Evolutionary conservation across 2,888 invertebrate genomes (phyloP).

Genomic region (Drosophila aldrichi): DNA sequence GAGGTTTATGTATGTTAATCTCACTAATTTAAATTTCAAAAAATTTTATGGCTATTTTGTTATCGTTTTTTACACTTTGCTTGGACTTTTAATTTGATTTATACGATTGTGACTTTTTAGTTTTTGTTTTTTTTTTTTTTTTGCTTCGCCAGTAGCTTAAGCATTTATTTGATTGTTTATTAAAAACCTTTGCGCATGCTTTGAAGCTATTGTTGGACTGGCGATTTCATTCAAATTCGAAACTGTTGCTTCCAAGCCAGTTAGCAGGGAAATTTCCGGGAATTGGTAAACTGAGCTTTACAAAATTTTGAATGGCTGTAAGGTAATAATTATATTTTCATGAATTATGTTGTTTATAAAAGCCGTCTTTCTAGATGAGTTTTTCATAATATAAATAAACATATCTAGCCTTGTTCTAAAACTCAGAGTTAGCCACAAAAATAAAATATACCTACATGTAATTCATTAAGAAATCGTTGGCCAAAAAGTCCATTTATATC

Average conservation of each 20-base stretch:
- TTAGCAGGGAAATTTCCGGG: conserved; percentile 14
- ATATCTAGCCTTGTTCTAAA: conserved; percentile 19
- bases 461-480: background rate
- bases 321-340: too few species aligned
- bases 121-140: conserved; percentile 10
- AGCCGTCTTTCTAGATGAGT: too few species aligned
- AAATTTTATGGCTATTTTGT: conserved; percentile 2
- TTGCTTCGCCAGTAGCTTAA: conserved; percentile 12
- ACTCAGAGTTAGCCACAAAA: conserved; percentile 19
- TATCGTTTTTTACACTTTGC: background rate
- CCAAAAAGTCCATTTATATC: background rate
- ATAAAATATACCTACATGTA: conserved; percentile 1
- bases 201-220: conserved; percentile 1
- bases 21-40: conserved; percentile 1
- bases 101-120: conserved; percentile 10
- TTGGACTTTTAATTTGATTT: conserved; percentile 21
- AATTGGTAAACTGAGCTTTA: conserved; percentile 1
- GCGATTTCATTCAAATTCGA: conserved; percentile 33
- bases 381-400: too few species aligned
- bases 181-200: conserved; percentile 7
- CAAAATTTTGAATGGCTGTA: background rate
- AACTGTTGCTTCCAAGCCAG: conserved; percentile 17
- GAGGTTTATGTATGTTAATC: conserved; percentile 49
- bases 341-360: too few species aligned
- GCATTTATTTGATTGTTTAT: conserved; percentile 39